Evolutionary conservation across 2,888 invertebrate species (phyloP).

Genomic region (Drosophila koepferae): DNA sequence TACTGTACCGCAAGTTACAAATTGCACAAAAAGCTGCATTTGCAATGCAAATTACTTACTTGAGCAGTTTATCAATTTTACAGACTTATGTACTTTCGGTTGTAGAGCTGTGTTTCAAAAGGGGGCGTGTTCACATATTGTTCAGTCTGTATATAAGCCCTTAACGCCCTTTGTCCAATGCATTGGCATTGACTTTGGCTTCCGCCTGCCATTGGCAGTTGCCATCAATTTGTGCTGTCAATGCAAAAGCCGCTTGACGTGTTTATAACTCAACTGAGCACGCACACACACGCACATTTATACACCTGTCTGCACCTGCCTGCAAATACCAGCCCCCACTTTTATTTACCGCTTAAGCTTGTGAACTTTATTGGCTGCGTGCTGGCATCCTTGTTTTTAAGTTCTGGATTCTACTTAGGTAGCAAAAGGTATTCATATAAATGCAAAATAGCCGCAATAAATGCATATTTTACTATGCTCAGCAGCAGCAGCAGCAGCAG

Average conservation of each 20-base stretch:
- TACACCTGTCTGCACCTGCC: slow-evolving; percentile 7
- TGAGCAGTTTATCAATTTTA: slow-evolving; percentile 32
- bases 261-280: slow-evolving; percentile 58
- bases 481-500: slow-evolving; percentile 1
- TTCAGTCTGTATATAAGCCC: background rate
- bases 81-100: slow-evolving; percentile 4
- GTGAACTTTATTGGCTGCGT: slow-evolving; percentile 64
- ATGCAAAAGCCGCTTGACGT: slow-evolving; percentile 41
- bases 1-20: slow-evolving; percentile 23
- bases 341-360: slow-evolving; percentile 27
- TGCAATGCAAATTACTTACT: slow-evolving; percentile 61
- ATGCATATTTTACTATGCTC: slow-evolving; percentile 58
- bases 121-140: slow-evolving; percentile 1
- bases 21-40: slow-evolving; percentile 46
- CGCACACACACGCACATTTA: background rate
- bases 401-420: slow-evolving; percentile 8
- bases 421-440: slow-evolving; percentile 64
- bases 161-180: slow-evolving; percentile 11
- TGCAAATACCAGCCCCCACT: background rate
- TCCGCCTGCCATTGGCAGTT: slow-evolving; percentile 42
- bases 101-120: background rate
- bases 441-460: slow-evolving; percentile 68
- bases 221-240: slow-evolving; percentile 50
- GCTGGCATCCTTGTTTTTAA: slow-evolving; percentile 49
- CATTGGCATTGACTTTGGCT: slow-evolving; percentile 13